Evolutionary conservation across 2,888 invertebrate species (phyloP).

Genomic region (Morpho deidamia): DNA sequence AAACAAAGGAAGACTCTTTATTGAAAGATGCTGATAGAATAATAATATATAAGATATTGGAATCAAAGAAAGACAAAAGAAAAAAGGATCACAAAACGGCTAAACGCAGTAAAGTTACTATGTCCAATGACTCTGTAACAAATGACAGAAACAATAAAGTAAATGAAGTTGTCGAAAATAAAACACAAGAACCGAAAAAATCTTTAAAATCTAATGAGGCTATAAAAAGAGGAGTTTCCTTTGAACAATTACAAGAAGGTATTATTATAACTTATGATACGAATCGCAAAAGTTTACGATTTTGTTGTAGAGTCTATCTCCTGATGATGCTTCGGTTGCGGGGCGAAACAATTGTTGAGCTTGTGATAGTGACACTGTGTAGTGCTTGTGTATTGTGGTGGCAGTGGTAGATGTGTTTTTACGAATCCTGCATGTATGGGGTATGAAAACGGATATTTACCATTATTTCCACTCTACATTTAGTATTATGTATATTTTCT

Average conservation of each 20-base stretch:
- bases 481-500: no score
- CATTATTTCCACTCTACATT: no score
- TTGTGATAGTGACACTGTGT: no score
- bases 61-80: slow-evolving; percentile 43
- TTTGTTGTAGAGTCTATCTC: no score
- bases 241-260: slow-evolving; percentile 34
- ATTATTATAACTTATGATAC: not conserved
- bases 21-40: slow-evolving; percentile 58
- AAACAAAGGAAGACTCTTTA: slow-evolving; percentile 27
- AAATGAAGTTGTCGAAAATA: not conserved
- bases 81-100: not conserved
- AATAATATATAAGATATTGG: slow-evolving; percentile 62
- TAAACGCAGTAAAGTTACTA: not conserved
- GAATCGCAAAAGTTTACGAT: no score
- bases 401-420: no score
- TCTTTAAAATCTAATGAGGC: not conserved
- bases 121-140: not conserved
- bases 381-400: no score
- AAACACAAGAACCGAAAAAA: not conserved
- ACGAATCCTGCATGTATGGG: no score
- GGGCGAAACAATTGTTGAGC: no score
- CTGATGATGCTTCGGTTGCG: no score
- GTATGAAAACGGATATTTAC: no score
- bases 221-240: slow-evolving; percentile 30
- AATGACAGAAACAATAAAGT: not conserved